A percentile compares a stretch with the other conserved stretches of the same genome.
Evolutionary conservation across 1,140 invertebrate species (phyloP).

Genomic region (Ips typographus): DNA sequence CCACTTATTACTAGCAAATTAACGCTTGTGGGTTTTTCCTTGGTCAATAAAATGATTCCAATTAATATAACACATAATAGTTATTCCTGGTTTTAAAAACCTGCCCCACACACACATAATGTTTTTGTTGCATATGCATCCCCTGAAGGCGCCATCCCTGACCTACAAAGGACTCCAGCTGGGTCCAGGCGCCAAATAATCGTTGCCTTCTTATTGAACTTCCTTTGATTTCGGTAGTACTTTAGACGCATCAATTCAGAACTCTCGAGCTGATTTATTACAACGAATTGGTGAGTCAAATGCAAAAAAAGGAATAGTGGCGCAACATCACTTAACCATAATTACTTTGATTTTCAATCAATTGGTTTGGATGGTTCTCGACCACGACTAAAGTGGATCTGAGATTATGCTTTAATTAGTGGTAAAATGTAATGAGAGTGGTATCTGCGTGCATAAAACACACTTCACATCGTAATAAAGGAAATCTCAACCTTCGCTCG

Average conservation of each 20-base stretch:
- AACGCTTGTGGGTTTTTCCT: constrained; percentile 4
- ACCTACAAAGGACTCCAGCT: constrained; percentile 22
- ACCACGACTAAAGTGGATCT: no score
- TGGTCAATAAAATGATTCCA: constrained; percentile 1
- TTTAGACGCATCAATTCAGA: constrained; percentile 28
- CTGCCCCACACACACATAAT: not conserved
- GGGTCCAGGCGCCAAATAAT: constrained; percentile 32
- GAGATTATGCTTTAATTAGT: no score
- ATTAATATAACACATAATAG: not conserved
- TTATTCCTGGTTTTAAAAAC: not conserved
- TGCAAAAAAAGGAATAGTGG: not conserved
- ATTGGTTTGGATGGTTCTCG: no score
- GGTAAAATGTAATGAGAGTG: no score
- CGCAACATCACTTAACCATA: not conserved
- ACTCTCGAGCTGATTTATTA: constrained; percentile 28
- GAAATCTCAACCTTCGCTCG: constrained; percentile 7
- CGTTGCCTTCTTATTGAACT: constrained; percentile 30
- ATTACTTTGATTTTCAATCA: no score
- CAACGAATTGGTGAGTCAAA: constrained; percentile 5
- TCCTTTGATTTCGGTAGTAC: constrained; percentile 39
- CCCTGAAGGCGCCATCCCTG: not conserved
- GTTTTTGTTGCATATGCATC: not conserved
- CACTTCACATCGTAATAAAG: no score
- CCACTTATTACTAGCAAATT: constrained; percentile 1
- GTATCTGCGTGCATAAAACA: no score